Evolutionary conservation across 1,140 invertebrate species (phyloP).

Genomic region (Mylabris phalerata): DNA sequence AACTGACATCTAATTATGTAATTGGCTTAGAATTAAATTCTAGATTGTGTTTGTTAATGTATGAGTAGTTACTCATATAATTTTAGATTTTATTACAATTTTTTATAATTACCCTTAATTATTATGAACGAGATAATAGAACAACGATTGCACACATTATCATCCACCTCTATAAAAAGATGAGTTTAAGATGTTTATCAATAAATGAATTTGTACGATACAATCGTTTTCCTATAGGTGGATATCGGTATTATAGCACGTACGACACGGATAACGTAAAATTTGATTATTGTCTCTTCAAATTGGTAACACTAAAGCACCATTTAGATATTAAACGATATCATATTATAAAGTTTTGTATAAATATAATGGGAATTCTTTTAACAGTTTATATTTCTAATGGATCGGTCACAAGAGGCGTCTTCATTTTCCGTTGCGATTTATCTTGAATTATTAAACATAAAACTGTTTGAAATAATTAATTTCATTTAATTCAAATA

Average conservation of each 20-base stretch:
- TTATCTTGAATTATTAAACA: conserved; percentile 15
- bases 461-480: conserved; percentile 16
- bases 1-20: background rate
- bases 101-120: too few species aligned
- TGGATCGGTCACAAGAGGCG: conserved; percentile 12
- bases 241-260: conserved; percentile 7
- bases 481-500: conserved; percentile 10
- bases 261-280: conserved; percentile 2
- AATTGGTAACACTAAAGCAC: background rate
- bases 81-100: too few species aligned
- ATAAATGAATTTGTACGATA: too few species aligned
- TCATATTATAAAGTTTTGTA: background rate
- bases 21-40: conserved; percentile 5
- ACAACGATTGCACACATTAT: too few species aligned
- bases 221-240: background rate
- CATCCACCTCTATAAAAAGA: too few species aligned
- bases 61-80: too few species aligned
- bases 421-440: conserved; percentile 8
- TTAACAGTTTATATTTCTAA: conserved; percentile 16
- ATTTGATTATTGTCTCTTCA: conserved; percentile 10
- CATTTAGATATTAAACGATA: conserved; percentile 2
- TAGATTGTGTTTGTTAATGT: too few species aligned
- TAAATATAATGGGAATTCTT: conserved; percentile 16
- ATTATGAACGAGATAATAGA: too few species aligned
- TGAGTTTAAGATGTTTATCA: too few species aligned